Conservation (phyloP, 2,113 vertebrate species). For the Prietella phreatophila region DNA sequence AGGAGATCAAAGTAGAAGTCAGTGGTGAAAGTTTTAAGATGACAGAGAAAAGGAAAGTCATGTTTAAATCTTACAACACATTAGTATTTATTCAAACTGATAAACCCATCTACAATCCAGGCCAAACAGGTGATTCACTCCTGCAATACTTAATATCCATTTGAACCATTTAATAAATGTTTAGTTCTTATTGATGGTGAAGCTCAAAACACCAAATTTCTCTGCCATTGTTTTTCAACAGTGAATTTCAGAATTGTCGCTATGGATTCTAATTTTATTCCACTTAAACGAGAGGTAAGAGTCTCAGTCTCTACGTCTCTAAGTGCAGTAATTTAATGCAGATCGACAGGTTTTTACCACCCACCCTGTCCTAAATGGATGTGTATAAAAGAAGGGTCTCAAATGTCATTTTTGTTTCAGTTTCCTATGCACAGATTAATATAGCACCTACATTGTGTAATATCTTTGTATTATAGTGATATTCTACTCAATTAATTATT, state of each 20-base stretch:
- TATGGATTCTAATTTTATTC: slow-evolving; percentile 44
- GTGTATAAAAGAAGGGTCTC: neutral
- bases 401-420: neutral
- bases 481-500: neutral
- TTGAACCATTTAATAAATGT: neutral
- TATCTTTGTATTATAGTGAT: neutral
- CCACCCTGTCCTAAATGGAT: neutral
- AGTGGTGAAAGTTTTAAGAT: slow-evolving; percentile 49
- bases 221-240: slow-evolving; percentile 6
- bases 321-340: neutral
- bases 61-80: slow-evolving; percentile 52
- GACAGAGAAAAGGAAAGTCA: slow-evolving; percentile 60
- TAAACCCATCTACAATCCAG: slow-evolving; percentile 71
- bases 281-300: slow-evolving; percentile 48
- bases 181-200: neutral
- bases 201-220: neutral
- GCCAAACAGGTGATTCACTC: slow-evolving; percentile 66
- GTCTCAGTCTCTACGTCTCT: neutral
- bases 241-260: slow-evolving; percentile 52
- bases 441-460: neutral
- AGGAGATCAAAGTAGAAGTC: slow-evolving; percentile 59
- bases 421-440: neutral
- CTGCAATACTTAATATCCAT: neutral
- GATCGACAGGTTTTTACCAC: neutral
- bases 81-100: slow-evolving; percentile 66